These are phyloP conservation scores for Ditylenchus dipsaci DNA, from an alignment of 1,140 invertebrate species.

Conservation along the genomic window DNA sequence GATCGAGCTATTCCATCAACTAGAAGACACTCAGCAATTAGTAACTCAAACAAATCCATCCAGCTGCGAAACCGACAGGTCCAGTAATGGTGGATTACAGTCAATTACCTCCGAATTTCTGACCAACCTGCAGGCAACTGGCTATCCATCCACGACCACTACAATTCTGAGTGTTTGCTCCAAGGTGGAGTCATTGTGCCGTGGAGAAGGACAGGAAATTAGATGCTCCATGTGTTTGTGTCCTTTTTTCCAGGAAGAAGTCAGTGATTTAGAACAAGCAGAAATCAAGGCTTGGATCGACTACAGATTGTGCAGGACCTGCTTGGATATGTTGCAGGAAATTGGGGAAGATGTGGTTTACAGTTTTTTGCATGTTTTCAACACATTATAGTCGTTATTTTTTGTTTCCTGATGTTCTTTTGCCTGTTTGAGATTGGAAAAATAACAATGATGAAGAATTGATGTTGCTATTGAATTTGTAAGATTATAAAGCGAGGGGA, in stretches of 20 bases:
- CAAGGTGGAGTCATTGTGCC: constrained; percentile 9
- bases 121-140: neutral
- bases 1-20: neutral
- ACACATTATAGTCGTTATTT: neutral
- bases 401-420: neutral
- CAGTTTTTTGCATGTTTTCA: neutral
- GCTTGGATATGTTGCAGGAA: neutral
- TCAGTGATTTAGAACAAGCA: neutral
- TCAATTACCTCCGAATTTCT: neutral
- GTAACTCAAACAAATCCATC: no score
- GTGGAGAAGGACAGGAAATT: neutral
- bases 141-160: constrained; percentile 12
- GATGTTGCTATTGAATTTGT: no score
- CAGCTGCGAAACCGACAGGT: no score
- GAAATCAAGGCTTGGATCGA: no score
- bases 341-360: neutral
- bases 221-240: neutral
- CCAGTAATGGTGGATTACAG: constrained; percentile 4
- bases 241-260: neutral
- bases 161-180: constrained; percentile 17
- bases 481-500: no score
- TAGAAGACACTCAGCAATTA: neutral
- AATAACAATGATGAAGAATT: no score
- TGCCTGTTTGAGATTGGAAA: neutral
- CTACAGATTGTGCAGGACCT: neutral